Evolutionary conservation across 1,140 invertebrate genomes (phyloP), one percentile per base, ranked within the genome.

Genomic region (Pachypsylla venusta): DNA sequence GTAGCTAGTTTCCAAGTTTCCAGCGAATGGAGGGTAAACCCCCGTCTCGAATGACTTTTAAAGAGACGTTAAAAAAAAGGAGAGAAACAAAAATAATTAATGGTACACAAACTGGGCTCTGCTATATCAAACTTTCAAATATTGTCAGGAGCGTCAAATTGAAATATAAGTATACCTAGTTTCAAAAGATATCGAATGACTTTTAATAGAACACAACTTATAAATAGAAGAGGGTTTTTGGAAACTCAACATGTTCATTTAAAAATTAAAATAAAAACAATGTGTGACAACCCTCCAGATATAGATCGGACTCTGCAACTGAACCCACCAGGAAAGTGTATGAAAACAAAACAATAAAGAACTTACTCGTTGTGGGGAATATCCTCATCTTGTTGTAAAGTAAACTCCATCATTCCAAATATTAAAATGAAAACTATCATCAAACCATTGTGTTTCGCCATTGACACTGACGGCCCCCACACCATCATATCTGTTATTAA

Each of bases 321-420:
- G n/a, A n/a, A n/a, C n/a, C n/a, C n/a, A n/a, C n/a, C n/a, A n/a
- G n/a, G n/a, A 35, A 35, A 35, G n/a, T 35, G 30, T 35, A 35
- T n/a, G 7, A 35, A 35, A 35, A 7, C n/a, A n/a, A 10, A 35
- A 7, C 30, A 10, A 35, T n/a, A n/a, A 10, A 35, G 30, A 66
- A 76, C 84, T 85, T 77, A 87, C 85, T 87, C 84, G 72, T 84
- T 84, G 70, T 87, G 84, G 42, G 84, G 85, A 67, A 88, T 87
- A 69, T 87, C 84, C 76, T 88, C 84, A 66, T 86, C 83, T 69
- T 87, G 84, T 72, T 87, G 81, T 24, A 68, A 60, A 61, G 67
- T 68, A n/a, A 62, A 64, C 2, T 69, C 65, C 54, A 69, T 58
- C 20, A 56, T 25, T 27, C 25, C 28, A 16, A 57, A 22, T 7